Conservation (phyloP, 1,140 invertebrate species). For the Globodera rostochiensis region DNA sequence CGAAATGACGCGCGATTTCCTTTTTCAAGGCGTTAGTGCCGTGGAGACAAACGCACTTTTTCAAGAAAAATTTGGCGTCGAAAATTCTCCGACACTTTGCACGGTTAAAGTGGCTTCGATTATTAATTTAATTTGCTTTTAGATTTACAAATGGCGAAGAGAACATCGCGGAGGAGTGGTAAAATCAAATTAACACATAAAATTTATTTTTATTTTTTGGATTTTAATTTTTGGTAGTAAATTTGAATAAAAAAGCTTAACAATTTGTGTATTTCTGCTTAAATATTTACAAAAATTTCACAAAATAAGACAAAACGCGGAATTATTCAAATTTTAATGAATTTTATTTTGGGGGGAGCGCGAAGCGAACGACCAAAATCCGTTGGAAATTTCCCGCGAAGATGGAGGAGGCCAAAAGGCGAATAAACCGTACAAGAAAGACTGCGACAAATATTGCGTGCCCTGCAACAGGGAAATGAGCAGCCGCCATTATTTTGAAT, state of each 20-base stretch:
- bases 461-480: slow-evolving; percentile 26
- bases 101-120: not conserved
- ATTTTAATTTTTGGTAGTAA: too few relatives aligned
- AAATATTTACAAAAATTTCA: too few relatives aligned
- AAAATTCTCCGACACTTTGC: slow-evolving; percentile 15
- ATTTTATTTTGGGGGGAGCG: slow-evolving; percentile 13
- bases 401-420: not conserved
- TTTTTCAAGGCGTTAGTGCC: slow-evolving; percentile 9
- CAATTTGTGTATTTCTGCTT: too few relatives aligned
- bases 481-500: slow-evolving; percentile 24
- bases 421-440: slow-evolving; percentile 8
- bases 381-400: not conserved
- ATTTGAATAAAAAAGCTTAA: too few relatives aligned
- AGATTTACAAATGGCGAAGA: slow-evolving; percentile 30
- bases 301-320: too few relatives aligned
- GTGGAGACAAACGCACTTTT: slow-evolving; percentile 9
- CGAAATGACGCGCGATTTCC: slow-evolving; percentile 15
- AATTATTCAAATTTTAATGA: not conserved
- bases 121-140: not conserved
- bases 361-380: slow-evolving; percentile 12
- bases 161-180: slow-evolving; percentile 28
- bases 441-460: slow-evolving; percentile 20
- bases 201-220: not conserved
- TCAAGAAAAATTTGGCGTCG: slow-evolving; percentile 14
- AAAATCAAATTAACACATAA: not conserved